Evolutionary conservation across 2,888 invertebrate species (phyloP), one percentile per base, ranked within the genome.

Genomic region (Acronicta leporina): DNA sequence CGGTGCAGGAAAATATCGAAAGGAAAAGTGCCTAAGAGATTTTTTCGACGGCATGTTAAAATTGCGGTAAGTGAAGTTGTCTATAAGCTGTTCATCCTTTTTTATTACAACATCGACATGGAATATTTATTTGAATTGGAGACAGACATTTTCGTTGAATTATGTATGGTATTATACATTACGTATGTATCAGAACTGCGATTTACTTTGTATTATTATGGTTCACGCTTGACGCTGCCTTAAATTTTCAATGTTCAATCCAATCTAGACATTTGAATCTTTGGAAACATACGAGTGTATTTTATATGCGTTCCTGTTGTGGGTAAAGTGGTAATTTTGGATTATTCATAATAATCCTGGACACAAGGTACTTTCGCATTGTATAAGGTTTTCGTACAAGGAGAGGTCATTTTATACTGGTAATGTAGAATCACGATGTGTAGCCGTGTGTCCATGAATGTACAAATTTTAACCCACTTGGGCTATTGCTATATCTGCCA

Each of bases 191-290:
- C 72, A 8, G 68, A 63, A 45, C 56, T 51, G 38, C 62, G 65
- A 71, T 77, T 69, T 74, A 58, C 50, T 56, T 67, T 63, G 63
- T 65, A 57, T 65, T 59, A 63, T 67, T 68, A 60, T 53, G 49
- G 55, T 65, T 70, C 61, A 66, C 62, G 73, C 56, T 48, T 64
- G 73, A 67, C 72, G 64, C 58, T 73, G 43, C 67, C 50, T 50
- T 63, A 65, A 63, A 74, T 73, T 66, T 74, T 62, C 68, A 68
- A 73, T 68, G 71, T 68, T 59, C 58, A 63, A 58, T 64, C 59
- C 53, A 70, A 79, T 80, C 75, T 75, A 49, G 64, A 69, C 66
- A 15, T 63, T 74, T 69, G 65, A 61, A 79, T 79, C 73, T 80
- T 64, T 72, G 73, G 42, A 69, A 77, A 75, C 67, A 63, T 14